Evolutionary conservation across 1,140 invertebrate species (phyloP), one percentile per base, ranked within the genome.

Genomic region (Drosophila novamexicana): DNA sequence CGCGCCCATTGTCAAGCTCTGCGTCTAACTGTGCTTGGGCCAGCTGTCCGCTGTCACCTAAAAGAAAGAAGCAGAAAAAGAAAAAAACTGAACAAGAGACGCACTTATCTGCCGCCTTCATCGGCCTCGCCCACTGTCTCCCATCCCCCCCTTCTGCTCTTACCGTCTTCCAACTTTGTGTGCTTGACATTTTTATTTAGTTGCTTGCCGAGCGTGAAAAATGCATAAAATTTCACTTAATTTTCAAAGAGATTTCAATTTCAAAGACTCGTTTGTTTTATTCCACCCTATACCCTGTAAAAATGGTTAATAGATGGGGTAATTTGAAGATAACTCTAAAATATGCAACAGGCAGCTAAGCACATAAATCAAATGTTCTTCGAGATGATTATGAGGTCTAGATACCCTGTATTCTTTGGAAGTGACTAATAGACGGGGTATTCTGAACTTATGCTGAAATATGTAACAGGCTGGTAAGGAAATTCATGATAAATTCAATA

Each of bases 151-250:
- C 68, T 53, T 2, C n/a, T 9, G 7, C 40, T 36, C 29, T 14
- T 54, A 42, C 29, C 53, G 45, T 18, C 53, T 6, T 29, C 16
- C 29, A 56, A 83, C 77, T 83, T 83, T 84, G 76, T 89, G 80
- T 68, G 68, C 68, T 77, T 82, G 89, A 91, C 89, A 91, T 91
- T 91, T 91, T 91, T 91, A 91, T 91, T 91, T 85, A 90, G 79
- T 89, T 74, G 89, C 84, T 72, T 79, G 77, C 83, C 62, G 70
- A 80, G 79, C 83, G 77, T 83, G 86, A 90, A 90, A 90, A 90
- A 91, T 90, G 88, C 88, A 90, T 90, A 90, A 90, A 90, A 90
- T 88, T 90, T 91, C 82, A 90, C 83, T 90, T 90, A 88, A 91
- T 90, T 90, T 88, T 78, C 70, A 53, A 64, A 80, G 59, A 71